phyloP scores from a whole-genome alignment of 2,797 vertebrate genomes.

The Pelobates cultripes region DNA sequence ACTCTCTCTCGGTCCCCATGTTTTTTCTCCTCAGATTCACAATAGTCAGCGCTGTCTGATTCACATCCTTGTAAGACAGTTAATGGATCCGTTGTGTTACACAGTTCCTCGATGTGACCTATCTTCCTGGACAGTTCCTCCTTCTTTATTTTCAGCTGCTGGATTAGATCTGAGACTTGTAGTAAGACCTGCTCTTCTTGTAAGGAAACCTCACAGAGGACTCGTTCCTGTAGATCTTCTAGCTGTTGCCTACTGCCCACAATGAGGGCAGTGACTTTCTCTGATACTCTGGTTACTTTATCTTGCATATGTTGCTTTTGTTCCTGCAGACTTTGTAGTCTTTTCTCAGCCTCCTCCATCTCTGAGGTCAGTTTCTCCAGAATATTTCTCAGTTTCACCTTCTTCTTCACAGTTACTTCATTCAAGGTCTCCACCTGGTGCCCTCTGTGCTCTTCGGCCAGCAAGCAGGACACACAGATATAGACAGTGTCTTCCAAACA shows the following conservation, averaged over 20 bases:
- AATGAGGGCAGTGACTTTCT: slow-evolving; percentile 1
- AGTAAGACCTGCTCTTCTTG: neutral
- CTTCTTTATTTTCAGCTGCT: neutral
- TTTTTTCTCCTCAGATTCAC: neutral
- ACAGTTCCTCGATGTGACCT: neutral
- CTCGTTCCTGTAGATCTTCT: neutral
- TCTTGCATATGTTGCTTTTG: neutral
- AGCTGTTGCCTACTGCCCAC: neutral
- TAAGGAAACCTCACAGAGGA: neutral
- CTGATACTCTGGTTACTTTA: neutral
- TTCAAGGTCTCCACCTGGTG: too few relatives aligned
- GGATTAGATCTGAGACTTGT: neutral
- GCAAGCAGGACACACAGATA: neutral
- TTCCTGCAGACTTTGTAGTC: neutral
- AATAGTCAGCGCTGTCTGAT: neutral
- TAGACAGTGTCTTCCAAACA: neutral
- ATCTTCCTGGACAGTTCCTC: neutral
- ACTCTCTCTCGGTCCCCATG: neutral
- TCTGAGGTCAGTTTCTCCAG: neutral
- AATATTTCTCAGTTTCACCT: neutral
- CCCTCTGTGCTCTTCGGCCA: neutral
- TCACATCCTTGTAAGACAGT: neutral
- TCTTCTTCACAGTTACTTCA: neutral
- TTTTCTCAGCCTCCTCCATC: neutral
- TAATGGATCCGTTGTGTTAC: neutral